Percentiles rank a stretch among this genome's conserved stretches.
These are phyloP conservation scores for Pseudobourletiella spinata DNA, from an alignment of 1,140 invertebrate genomes.

Conservation along the genomic window DNA sequence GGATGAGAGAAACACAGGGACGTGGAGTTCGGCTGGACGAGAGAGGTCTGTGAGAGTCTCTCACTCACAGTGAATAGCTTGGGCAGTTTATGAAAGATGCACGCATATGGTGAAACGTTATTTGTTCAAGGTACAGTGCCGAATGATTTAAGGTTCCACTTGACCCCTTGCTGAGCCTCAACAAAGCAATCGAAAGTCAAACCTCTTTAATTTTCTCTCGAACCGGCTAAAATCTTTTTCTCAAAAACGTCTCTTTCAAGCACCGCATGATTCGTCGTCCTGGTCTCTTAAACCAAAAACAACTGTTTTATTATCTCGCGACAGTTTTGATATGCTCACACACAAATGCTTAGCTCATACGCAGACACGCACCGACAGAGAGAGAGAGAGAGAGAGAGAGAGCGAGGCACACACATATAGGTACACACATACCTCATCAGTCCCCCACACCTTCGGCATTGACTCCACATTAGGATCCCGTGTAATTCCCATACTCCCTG, in stretches of 20 bases:
- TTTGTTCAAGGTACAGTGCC: conserved; percentile 31
- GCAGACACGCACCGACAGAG: not conserved
- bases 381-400: not conserved
- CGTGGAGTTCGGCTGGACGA: not conserved
- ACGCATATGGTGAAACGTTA: conserved; percentile 28
- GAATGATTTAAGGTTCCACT: conserved; percentile 36
- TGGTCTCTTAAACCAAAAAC: conserved; percentile 17
- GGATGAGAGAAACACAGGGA: not conserved
- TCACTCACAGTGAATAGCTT: conserved; percentile 8
- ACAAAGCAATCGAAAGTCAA: conserved; percentile 36
- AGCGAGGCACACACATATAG: not conserved
- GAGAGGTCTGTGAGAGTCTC: not conserved
- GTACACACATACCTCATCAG: conserved; percentile 9
- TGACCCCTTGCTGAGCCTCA: conserved; percentile 32
- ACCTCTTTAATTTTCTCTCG: conserved; percentile 35
- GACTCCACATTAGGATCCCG: not conserved
- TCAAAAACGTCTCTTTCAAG: conserved; percentile 25
- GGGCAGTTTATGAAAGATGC: conserved; percentile 20
- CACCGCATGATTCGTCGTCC: not conserved
- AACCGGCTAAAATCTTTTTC: conserved; percentile 25
- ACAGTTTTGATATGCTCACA: conserved; percentile 18
- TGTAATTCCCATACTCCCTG: not conserved
- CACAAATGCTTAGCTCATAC: not conserved
- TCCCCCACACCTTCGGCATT: conserved; percentile 7
- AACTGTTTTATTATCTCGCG: conserved; percentile 31